A percentile compares a stretch with the other conserved stretches of the same genome.
Conservation (phyloP, 2,113 vertebrate species). For the Esox niger region DNA sequence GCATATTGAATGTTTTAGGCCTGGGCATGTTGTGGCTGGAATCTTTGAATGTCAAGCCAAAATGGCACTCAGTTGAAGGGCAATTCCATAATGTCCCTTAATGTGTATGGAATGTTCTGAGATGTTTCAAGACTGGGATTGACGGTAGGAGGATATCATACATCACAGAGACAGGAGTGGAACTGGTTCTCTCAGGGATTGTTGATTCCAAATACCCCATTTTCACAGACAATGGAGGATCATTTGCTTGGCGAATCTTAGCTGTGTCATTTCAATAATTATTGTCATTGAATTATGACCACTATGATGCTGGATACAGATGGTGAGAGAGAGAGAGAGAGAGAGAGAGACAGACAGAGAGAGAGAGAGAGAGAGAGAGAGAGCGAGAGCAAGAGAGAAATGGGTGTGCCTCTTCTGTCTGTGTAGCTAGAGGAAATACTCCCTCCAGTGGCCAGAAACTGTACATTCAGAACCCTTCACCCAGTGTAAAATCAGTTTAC, state of each 20-base stretch:
- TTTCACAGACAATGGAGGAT: constrained; percentile 45
- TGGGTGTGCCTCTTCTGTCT: constrained; percentile 4
- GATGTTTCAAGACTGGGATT: constrained; percentile 1
- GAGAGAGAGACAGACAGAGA: constrained; percentile 1
- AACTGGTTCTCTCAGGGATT: constrained; percentile 23
- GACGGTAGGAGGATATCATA: neutral
- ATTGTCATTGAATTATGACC: constrained; percentile 57
- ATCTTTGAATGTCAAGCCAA: too few species aligned
- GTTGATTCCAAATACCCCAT: constrained; percentile 35
- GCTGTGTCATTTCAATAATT: constrained; percentile 56
- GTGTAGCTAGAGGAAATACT: constrained; percentile 27
- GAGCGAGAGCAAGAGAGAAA: constrained; percentile 11
- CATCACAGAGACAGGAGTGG: constrained; percentile 21
- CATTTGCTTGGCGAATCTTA: constrained; percentile 56
- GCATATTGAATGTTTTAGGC: too few species aligned
- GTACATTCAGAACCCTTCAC: neutral
- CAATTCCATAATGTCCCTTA: neutral
- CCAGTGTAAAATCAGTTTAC: neutral
- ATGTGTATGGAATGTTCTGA: neutral
- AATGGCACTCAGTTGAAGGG: neutral
- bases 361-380: constrained; percentile 20
- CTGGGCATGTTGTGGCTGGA: too few species aligned
- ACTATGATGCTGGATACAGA: too few species aligned
- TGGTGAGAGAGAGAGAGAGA: neutral
- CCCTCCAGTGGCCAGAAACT: constrained; percentile 29